Percentiles rank a stretch among this genome's conserved stretches.
Evolutionary conservation across 2,888 invertebrate genomes (phyloP).

Genomic region (Nomada ferruginata): DNA sequence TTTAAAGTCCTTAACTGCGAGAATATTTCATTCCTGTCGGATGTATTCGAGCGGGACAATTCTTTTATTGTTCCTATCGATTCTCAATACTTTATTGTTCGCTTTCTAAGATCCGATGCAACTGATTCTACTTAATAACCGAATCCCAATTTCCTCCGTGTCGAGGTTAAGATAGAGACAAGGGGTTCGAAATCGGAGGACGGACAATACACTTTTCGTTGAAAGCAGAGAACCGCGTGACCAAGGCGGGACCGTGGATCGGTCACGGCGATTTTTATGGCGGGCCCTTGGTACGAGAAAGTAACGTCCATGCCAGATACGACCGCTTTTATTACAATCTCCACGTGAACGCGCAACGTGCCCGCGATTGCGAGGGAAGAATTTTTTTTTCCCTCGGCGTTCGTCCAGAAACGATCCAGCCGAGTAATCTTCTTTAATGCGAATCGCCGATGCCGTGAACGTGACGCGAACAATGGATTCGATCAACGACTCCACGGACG

Average conservation of each 20-base stretch:
- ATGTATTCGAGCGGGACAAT: too few relatives aligned
- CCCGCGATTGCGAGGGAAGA: conserved; percentile 60
- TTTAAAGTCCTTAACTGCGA: too few relatives aligned
- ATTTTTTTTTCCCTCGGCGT: conserved; percentile 24
- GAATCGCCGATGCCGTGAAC: conserved; percentile 48
- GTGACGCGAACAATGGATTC: conserved; percentile 55
- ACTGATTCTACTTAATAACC: too few relatives aligned
- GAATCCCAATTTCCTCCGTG: too few relatives aligned
- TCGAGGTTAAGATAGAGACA: neutral
- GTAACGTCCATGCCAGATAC: conserved; percentile 43
- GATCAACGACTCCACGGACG: conserved; percentile 35
- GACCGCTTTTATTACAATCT: conserved; percentile 54
- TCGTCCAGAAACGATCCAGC: conserved; percentile 34
- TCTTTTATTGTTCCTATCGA: too few relatives aligned
- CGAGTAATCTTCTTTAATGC: conserved; percentile 63
- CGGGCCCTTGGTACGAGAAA: conserved; percentile 8
- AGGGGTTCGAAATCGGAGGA: neutral
- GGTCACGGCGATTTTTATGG: conserved; percentile 59
- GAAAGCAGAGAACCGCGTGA: conserved; percentile 32
- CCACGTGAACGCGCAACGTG: conserved; percentile 58
- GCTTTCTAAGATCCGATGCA: too few relatives aligned
- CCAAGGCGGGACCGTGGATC: conserved; percentile 22
- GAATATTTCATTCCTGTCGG: too few relatives aligned
- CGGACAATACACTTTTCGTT: conserved; percentile 18
- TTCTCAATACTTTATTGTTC: too few relatives aligned